phyloP scores from a whole-genome alignment of 64 coral and sea anemone genomes.

The Astreopora myriophthalma region DNA sequence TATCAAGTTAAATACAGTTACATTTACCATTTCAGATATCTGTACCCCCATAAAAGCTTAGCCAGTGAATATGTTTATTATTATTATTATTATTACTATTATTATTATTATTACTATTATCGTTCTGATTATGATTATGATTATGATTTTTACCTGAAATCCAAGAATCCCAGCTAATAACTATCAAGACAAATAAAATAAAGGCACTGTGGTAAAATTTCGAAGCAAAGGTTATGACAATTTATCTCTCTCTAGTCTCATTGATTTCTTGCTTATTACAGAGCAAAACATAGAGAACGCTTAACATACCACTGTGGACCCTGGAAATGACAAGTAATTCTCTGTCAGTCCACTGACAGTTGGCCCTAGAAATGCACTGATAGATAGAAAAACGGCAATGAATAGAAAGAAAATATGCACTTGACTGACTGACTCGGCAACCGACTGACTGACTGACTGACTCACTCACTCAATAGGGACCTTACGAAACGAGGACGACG shows the following conservation, averaged over 20 bases:
- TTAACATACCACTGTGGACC: constrained; percentile 61
- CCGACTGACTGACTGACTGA: background rate
- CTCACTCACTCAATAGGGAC: no score
- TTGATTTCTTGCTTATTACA: no score
- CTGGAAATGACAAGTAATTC: constrained; percentile 54
- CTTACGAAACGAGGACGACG: no score
- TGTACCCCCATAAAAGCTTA: background rate
- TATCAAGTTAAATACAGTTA: no score
- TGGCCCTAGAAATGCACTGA: constrained; percentile 73
- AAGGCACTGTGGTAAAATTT: background rate
- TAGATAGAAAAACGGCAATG: background rate
- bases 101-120: no score
- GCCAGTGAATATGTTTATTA: no score
- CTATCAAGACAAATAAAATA: background rate
- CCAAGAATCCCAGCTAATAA: constrained; percentile 34
- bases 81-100: no score
- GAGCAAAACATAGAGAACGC: background rate
- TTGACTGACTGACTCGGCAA: background rate
- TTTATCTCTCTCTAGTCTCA: no score
- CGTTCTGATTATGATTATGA: no score
- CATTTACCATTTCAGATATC: background rate
- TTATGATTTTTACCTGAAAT: constrained; percentile 24
- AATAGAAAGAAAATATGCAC: background rate
- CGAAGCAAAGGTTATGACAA: background rate
- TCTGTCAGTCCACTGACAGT: constrained; percentile 64